Base-by-base conservation (phyloP, 1,140 invertebrate species). In the Zophobas morio region DNA sequence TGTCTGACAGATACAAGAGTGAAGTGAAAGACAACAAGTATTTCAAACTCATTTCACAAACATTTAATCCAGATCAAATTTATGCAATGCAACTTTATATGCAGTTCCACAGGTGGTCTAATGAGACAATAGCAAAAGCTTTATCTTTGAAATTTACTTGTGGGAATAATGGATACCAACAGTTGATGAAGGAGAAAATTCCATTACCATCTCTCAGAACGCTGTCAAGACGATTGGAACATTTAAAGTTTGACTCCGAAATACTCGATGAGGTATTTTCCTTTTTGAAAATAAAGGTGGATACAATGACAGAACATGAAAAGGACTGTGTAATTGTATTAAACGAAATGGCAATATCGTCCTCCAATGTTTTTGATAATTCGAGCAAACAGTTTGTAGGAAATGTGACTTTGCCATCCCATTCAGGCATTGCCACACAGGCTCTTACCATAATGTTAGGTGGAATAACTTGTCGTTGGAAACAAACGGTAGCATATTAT, bases 191-290 rank as follows among this genome's bases (percentile, higher is more conserved):
- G 20, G 20, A 4, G 5, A 20, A 56, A 56, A 56, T 56, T 56
- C 53, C 53, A 5, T 20, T 56, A n/a, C 53, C 4, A 32, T 56
- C 53, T 4, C 53, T 56, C 3, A 20, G 53, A 20, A 56, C 53
- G 4, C 20, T 56, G 20, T 5, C 4, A 32, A 20, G 53, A 35
- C 53, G 53, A 0, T 20, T 56, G 34, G 4, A 56, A 56, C n/a
- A 56, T 56, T 35, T 56, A 32, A 4, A 56, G 20, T 56, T 56
- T 56, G 34, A 56, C 20, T n/a, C 53, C 5, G 53, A 0, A 20
- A 56, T 56, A 5, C 20, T 56, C 3, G 53, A 56, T 56, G 53
- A 56, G 20, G 53, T 56, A 5, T 56, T 56, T 56, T 3, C 3
- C 3, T 56, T 5, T 35, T 35, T 56, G 34, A 20, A 56, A 56